phyloP scores from a whole-genome alignment of 2,797 vertebrate genomes.

The Tragopan temminckii region DNA sequence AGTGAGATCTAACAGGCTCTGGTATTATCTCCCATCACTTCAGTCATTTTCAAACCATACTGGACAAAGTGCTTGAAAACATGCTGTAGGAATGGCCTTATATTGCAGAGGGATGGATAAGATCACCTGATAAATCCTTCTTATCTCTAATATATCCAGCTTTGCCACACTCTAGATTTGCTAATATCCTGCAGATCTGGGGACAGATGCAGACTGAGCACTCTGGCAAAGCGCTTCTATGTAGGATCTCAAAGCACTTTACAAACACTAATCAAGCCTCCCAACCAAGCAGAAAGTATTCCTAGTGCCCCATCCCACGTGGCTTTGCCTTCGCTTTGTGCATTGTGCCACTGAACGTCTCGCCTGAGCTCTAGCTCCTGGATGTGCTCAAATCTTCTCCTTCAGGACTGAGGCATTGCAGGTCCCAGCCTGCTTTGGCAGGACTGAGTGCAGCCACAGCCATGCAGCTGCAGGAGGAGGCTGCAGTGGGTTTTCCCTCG shows the following conservation, averaged over 20 bases:
- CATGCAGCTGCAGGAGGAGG: background rate
- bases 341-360: background rate
- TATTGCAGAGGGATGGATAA: background rate
- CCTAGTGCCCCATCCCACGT: background rate
- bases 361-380: background rate
- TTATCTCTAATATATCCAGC: constrained; percentile 21
- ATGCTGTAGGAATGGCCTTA: background rate
- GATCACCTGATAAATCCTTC: background rate
- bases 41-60: background rate
- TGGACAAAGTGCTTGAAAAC: constrained; percentile 23
- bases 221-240: background rate
- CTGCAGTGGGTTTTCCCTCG: background rate
- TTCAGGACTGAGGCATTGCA: background rate
- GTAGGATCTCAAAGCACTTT: background rate
- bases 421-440: background rate
- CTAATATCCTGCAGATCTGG: constrained; percentile 2
- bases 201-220: background rate
- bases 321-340: background rate
- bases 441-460: background rate
- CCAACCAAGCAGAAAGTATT: background rate
- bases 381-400: background rate
- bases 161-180: background rate
- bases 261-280: background rate
- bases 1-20: background rate
- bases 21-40: constrained; percentile 29